Evolutionary conservation across 2,797 vertebrate species (phyloP), one percentile per base, ranked within the genome.

Genomic region (Chaetodon trifasciatus): DNA sequence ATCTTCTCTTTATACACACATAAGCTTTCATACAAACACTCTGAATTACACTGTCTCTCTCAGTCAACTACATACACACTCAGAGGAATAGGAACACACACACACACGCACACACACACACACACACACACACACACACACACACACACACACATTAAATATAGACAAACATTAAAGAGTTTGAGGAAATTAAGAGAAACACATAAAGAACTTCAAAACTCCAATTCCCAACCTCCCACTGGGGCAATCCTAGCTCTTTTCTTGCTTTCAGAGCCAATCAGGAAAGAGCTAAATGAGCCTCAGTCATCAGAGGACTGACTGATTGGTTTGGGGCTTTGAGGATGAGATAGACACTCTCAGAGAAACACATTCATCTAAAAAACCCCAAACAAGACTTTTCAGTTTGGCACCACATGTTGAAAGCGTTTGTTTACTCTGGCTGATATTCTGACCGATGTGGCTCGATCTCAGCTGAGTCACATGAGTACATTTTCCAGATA

Each of bases 241-340:
- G 92, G 89, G 89, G 85, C 89, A 88, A 90, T 94, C 84, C 82
- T 55, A 28, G 74, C 78, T 88, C 89, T 81, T 91, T 92, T 81
- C 83, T 86, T 74, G 76, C 85, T 80, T 88, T 91, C 88, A 88
- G 80, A 93, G 76, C 92, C 92, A 91, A 93, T 93, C 86, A 82
- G 88, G 82, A 91, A 66, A 84, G 79, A 90, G 86, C 82, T 89
- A 92, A 91, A 92, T 92, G 90, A 93, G 89, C 88, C 78, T 79
- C 76, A 88, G 90, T 91, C 93, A 92, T 88, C 88, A 92, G 92
- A 92, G 91, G 82, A 70, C 82, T 86, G 86, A 85, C 68, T 93
- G 93, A 94, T 94, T 93, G 91, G 88, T 89, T 86, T 92, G 88
- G 89, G 91, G 81, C 89, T 93, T 85, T 85, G 91, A 89, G 88